These are phyloP conservation scores for Drosophila aldrichi DNA, from an alignment of 2,888 invertebrate genomes.

Conservation along the genomic window DNA sequence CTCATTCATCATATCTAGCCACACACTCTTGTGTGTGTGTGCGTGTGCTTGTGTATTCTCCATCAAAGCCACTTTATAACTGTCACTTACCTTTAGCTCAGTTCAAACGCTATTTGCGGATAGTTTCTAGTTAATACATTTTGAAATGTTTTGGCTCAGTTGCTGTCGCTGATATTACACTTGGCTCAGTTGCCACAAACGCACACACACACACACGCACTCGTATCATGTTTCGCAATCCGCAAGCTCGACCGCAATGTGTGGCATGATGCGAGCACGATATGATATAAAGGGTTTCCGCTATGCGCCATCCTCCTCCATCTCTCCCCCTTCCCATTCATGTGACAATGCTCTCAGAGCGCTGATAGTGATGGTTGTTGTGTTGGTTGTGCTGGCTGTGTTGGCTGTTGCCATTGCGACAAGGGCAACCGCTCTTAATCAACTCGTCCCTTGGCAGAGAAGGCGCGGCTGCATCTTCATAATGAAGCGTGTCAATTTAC, in stretches of 20 bases:
- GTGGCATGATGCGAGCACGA: constrained; percentile 58
- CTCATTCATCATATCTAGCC: too few species aligned
- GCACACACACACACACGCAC: constrained; percentile 2
- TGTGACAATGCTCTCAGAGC: not conserved
- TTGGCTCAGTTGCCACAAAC: constrained; percentile 33
- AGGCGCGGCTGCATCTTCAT: constrained; percentile 55
- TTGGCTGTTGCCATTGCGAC: constrained; percentile 21
- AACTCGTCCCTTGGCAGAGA: constrained; percentile 12
- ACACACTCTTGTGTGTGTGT: too few species aligned
- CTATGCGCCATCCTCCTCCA: not conserved
- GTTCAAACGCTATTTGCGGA: constrained; percentile 1
- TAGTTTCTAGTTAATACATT: constrained; percentile 11
- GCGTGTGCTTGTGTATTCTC: too few species aligned
- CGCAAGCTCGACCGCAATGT: constrained; percentile 65
- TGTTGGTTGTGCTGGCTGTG: not conserved
- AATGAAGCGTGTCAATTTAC: constrained; percentile 82
- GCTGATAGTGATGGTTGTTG: constrained; percentile 8
- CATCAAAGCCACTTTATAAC: constrained; percentile 7
- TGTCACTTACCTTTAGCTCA: constrained; percentile 9
- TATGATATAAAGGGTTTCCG: constrained; percentile 42
- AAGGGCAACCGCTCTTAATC: constrained; percentile 28
- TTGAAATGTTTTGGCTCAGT: constrained; percentile 1
- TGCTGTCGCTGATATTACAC: constrained; percentile 15
- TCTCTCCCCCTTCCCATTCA: not conserved
- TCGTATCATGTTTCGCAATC: constrained; percentile 64